Base-by-base conservation (phyloP, 2,888 invertebrate genomes). In the Drosophila phalerata region DNA sequence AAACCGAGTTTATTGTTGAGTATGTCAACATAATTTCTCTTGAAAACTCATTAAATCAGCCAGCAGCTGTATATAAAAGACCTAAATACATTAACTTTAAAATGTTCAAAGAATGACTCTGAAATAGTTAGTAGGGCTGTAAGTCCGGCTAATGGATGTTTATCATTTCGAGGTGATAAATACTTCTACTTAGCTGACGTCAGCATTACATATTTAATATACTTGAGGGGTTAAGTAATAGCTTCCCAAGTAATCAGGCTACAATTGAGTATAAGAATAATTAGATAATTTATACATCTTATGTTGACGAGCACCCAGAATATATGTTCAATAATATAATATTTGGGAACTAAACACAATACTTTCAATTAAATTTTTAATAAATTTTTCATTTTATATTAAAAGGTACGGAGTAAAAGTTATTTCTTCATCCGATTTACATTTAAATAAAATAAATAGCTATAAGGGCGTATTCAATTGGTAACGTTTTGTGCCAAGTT, bases 21-120 rank as follows among this genome's bases (percentile, higher is more conserved):
- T 55, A 67, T 77, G 85, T 86, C 77, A 85, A 79, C 85, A 79
- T 77, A 67, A 81, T 79, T 85, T 79, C 64, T 57, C 72, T 69
- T 79, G 75, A 70, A 81, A 85, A 77, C 71, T 81, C 75, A 84
- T 84, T 75, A 87, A 85, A 84, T 79, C 77, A 75, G 69, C 42
- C 69, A 51, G 28, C 55, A 53, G 57, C 55, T 38, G 40, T 8
- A 34, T 17, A 32, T 60, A 38, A 53, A 60, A 17, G 28, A 42
- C 40, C 30, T 10, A 45, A 43, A 32, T 51, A 34, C 58, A 76
- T 70, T 64, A 40, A 25, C 25, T 42, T 73, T 40, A 34, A 65
- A 61, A 47, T 38, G 45, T 9, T 22, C 13, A n/a, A 38, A 42
- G 28, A 19, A 42, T 38, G 6, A 11, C 51, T 45, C 34, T 38